These are phyloP conservation scores for Phortica magna DNA, from an alignment of 2,888 invertebrate genomes.

Conservation along the genomic window DNA sequence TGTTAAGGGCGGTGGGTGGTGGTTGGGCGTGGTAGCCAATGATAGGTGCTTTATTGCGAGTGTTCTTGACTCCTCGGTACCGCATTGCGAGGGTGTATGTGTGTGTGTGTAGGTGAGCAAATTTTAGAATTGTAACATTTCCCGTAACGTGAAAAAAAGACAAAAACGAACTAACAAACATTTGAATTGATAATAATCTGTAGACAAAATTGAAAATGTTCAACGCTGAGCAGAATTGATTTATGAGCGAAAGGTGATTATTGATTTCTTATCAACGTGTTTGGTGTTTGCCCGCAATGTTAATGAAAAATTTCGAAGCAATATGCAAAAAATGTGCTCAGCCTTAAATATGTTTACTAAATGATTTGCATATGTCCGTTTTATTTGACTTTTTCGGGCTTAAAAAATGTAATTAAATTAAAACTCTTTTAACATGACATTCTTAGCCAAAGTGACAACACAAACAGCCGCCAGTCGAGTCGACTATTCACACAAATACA, in stretches of 20 bases:
- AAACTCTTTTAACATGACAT: constrained; percentile 68
- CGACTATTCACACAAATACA: constrained; percentile 39
- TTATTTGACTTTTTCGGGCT: constrained; percentile 11
- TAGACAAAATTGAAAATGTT: constrained; percentile 47
- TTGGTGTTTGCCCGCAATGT: background rate
- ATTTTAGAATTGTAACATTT: background rate
- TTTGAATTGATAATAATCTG: constrained; percentile 57
- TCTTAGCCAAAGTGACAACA: constrained; percentile 60
- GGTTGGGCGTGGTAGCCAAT: background rate
- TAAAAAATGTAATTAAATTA: constrained; percentile 67
- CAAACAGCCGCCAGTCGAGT: constrained; percentile 41
- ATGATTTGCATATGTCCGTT: constrained; percentile 51
- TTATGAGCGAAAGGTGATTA: constrained; percentile 57
- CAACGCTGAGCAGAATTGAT: constrained; percentile 53
- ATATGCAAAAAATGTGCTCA: background rate
- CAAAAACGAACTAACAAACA: constrained; percentile 4
- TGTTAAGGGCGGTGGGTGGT: constrained; percentile 53
- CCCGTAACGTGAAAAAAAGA: background rate
- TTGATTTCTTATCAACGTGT: constrained; percentile 64
- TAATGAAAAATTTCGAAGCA: too few species aligned
- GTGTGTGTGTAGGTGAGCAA: background rate
- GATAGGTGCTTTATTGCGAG: background rate
- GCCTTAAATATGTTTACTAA: constrained; percentile 56
- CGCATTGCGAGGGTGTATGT: background rate
- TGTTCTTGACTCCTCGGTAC: background rate